Base-by-base conservation (phyloP, 2,888 invertebrate species). In the Himalopsyche anomala region DNA sequence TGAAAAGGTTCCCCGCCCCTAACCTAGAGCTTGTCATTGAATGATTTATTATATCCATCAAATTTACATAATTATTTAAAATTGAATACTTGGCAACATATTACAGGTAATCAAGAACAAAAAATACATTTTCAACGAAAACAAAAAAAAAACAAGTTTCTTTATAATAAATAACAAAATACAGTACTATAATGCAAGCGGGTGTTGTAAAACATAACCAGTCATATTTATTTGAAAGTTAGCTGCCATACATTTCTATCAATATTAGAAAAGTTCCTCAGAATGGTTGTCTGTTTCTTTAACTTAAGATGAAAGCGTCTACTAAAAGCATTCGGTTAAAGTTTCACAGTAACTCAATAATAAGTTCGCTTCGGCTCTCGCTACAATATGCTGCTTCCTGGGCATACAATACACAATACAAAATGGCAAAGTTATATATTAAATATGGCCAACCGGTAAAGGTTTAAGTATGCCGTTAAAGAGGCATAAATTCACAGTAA, bases 291-390 rank as follows among this genome's bases (percentile, higher is more conserved):
- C 62, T 19, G 62, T 28, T n/a, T 62, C 62, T 62, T 19, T 62
- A 62, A 62, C 62, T 62, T 62, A 19, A 19, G 19, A 62, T 62
- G 62, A 28, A 62, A 62, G 62, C 62, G 62, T 62, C 62, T 62
- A 19, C 62, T 62, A 62, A 62, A 62, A 62, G 62, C 62, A 62
- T 62, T 19, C 62, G 62, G 62, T 62, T 62, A 62, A 62, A 62
- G 62, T 62, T 62, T 62, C 62, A 62, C 62, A 11, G 62, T 62
- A 62, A 62, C 62, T 62, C 62, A 62, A 62, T 62, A 62, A 62
- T 62, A 62, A 19, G 62, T 19, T 62, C 62, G 56, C 62, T 8
- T 1, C 8, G 62, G 28, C 19, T 62, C 62, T 62, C 62, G 8
- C 62, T 28, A 62, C 62, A 62, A 62, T 56, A n/a, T 62, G 62